Conservation (phyloP, 2,888 invertebrate genomes). For the Drosophila mercatorum region DNA sequence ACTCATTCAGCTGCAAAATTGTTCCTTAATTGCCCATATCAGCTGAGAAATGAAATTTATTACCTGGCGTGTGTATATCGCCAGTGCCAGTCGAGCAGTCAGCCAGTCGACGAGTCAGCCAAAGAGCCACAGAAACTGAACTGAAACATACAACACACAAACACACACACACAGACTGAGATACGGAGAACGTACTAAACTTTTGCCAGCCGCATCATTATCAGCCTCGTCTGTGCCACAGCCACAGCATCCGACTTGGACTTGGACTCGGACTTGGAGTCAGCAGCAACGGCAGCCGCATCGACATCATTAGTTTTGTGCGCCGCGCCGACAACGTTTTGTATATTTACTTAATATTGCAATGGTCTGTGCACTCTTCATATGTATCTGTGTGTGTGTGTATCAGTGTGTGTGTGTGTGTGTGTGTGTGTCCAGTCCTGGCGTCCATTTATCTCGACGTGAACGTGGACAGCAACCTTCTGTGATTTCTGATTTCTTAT, state of each 20-base stretch:
- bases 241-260: constrained; percentile 44
- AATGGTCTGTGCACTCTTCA: constrained; percentile 57
- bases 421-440: constrained; percentile 27
- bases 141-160: constrained; percentile 25
- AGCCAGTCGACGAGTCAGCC: constrained; percentile 55
- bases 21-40: constrained; percentile 84
- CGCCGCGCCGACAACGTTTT: constrained; percentile 80
- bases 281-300: constrained; percentile 48
- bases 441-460: constrained; percentile 74
- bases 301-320: constrained; percentile 82
- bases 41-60: constrained; percentile 83
- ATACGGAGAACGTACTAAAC: constrained; percentile 62
- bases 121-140: constrained; percentile 3
- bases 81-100: constrained; percentile 46
- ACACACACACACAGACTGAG: too few relatives aligned
- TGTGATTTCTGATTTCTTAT: constrained; percentile 82
- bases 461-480: constrained; percentile 68
- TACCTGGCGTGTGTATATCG: constrained; percentile 82
- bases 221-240: constrained; percentile 60
- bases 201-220: constrained; percentile 79
- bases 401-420: constrained; percentile 10
- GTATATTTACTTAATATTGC: constrained; percentile 81
- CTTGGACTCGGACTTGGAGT: constrained; percentile 9
- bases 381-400: constrained; percentile 1
- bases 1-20: constrained; percentile 84